Conservation (phyloP, 2,797 vertebrate species). For the Chromis chromis region DNA sequence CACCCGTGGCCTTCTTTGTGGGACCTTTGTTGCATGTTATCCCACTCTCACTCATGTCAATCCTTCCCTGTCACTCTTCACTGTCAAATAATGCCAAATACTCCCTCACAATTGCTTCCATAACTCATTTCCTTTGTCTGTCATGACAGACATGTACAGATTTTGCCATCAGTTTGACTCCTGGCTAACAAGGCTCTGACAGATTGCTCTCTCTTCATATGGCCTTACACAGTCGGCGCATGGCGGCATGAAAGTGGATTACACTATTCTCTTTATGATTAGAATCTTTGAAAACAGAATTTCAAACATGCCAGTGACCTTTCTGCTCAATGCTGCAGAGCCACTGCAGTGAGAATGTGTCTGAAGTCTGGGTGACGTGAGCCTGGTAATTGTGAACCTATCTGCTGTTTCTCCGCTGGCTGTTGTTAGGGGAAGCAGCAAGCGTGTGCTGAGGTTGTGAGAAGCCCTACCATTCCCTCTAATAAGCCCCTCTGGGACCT, state of each 20-base stretch:
- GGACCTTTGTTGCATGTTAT: constrained; percentile 1
- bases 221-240: neutral
- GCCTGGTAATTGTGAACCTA: constrained; percentile 71
- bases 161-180: constrained; percentile 9
- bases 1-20: neutral
- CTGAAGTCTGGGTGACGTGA: constrained; percentile 61
- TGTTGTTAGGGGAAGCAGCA: constrained; percentile 58
- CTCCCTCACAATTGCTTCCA: neutral
- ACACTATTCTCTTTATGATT: constrained; percentile 30
- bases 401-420: constrained; percentile 61
- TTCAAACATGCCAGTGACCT: constrained; percentile 65
- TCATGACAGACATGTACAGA: constrained; percentile 14
- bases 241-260: constrained; percentile 21
- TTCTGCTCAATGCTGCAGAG: constrained; percentile 64
- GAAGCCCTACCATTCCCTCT: constrained; percentile 73
- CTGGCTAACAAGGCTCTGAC: constrained; percentile 6
- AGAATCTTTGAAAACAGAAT: constrained; percentile 54
- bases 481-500: constrained; percentile 83
- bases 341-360: constrained; percentile 60
- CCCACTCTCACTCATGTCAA: neutral
- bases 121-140: constrained; percentile 8
- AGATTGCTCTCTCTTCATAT: constrained; percentile 13
- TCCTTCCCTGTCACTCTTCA: constrained; percentile 21
- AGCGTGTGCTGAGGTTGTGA: constrained; percentile 73
- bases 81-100: constrained; percentile 17